Evolutionary conservation across 2,797 vertebrate genomes (phyloP), one percentile per base, ranked within the genome.

Genomic region (Acomys russatus): DNA sequence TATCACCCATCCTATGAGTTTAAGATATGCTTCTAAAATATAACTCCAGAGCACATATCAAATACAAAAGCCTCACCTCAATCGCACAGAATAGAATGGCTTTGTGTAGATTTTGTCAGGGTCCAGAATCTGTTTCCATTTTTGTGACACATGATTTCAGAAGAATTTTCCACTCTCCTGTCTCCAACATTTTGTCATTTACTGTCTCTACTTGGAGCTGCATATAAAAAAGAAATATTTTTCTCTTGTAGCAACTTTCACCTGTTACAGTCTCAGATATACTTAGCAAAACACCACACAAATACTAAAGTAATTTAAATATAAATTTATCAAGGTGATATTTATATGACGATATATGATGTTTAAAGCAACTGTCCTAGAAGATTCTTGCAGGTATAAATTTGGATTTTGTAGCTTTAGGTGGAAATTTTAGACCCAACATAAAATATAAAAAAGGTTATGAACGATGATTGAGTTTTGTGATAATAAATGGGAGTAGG

Each of bases 11-110:
- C 64, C 28, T 82, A 71, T 85, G 73, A 88, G 71, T 91, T 95
- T 94, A 93, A 91, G 76, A 95, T 84, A 66, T 94, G 17, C 70
- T 95, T 97, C 92, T 95, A 91, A 97, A 97, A 92, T 94, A 74
- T 94, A 94, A 96, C 35, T 76, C 82, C 71, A 89, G 70, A 95
- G 78, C 83, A 94, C 76, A 92, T 97, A 96, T 83, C 95, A 92
- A 96, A 97, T 88, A 97, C 64, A 70, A 90, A 88, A 59, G 25
- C 33, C 89, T 97, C 20, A 96, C 88, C 44, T 97, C 84, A 90
- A 22, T 44, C 73, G 96, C 78, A 70, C 79, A 73, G 90, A 59
- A 90, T 49, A 90, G 83, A 96, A 97, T 66, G 94, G 20, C 18
- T 96, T 92, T 49, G 68, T 94, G 64, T 73, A 95, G 44, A 74